phyloP scores from a whole-genome alignment of 2,113 vertebrate species.

The Ia io region DNA sequence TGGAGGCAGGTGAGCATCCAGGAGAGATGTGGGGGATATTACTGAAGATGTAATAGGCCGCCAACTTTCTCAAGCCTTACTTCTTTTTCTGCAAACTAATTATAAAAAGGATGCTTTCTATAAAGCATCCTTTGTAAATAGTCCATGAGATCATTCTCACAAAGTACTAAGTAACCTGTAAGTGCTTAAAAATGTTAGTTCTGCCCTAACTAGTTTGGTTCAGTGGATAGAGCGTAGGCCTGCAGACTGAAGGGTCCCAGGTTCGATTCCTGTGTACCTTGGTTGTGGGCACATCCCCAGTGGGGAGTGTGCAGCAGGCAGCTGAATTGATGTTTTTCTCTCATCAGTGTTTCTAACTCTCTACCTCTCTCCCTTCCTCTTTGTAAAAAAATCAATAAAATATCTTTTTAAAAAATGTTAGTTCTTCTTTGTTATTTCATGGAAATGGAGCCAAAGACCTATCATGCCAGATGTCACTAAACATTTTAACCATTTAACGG shows the following conservation, averaged over 20 bases:
- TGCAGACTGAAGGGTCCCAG: too few species aligned
- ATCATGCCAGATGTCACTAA: not conserved
- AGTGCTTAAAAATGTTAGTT: not conserved
- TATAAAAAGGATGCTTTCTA: not conserved
- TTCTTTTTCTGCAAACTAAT: not conserved
- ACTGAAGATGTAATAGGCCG: not conserved
- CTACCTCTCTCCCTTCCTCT: too few species aligned
- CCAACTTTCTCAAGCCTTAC: not conserved
- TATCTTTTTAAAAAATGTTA: not conserved
- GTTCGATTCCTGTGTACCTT: too few species aligned
- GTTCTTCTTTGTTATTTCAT: not conserved
- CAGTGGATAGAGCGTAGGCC: too few species aligned
- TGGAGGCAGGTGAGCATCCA: not conserved
- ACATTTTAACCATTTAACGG: not conserved
- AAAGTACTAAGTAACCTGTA: not conserved
- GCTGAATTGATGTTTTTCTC: too few species aligned
- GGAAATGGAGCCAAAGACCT: not conserved
- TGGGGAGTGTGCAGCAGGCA: too few species aligned
- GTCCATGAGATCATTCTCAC: not conserved
- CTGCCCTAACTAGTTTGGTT: too few species aligned
- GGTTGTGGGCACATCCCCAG: too few species aligned
- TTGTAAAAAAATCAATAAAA: too few species aligned
- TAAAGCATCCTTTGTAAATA: not conserved
- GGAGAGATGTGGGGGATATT: rapidly evolving
- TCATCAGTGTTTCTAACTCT: too few species aligned